Percentiles rank a stretch among this genome's conserved stretches.
Evolutionary conservation across 2,797 vertebrate genomes (phyloP).

Genomic region (Helarctos malayanus): DNA sequence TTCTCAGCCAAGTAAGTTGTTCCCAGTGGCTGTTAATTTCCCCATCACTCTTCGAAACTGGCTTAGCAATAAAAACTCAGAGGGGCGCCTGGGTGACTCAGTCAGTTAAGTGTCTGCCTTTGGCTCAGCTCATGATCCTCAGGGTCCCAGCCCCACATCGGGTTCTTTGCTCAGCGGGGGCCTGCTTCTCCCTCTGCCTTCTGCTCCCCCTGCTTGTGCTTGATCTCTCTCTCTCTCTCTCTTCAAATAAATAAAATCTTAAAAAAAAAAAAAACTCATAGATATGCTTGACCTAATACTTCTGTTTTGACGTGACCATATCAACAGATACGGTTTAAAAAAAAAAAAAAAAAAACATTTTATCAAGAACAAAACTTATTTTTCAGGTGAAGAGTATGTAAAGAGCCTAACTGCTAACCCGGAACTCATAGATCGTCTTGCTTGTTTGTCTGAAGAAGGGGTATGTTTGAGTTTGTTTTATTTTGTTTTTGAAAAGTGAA

Average conservation of each 20-base stretch:
- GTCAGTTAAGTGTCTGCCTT: neutral
- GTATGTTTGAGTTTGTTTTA: slow-evolving; percentile 88
- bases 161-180: neutral
- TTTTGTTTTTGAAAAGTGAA: slow-evolving; percentile 56
- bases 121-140: neutral
- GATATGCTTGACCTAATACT: neutral
- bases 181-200: neutral
- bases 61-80: neutral
- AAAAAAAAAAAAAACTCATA: neutral
- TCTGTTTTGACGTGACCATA: neutral
- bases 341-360: neutral
- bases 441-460: slow-evolving; percentile 94
- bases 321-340: neutral
- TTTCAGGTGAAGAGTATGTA: slow-evolving; percentile 97
- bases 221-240: no score
- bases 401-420: slow-evolving; percentile 96
- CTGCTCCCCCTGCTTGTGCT: neutral
- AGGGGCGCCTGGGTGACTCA: neutral
- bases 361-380: slow-evolving; percentile 63
- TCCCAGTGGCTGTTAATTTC: neutral
- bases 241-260: neutral
- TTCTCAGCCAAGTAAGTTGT: slow-evolving; percentile 1
- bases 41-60: neutral
- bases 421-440: slow-evolving; percentile 97
- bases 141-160: neutral